Conservation (phyloP, 2,113 vertebrate species). For the Strigops habroptila region DNA sequence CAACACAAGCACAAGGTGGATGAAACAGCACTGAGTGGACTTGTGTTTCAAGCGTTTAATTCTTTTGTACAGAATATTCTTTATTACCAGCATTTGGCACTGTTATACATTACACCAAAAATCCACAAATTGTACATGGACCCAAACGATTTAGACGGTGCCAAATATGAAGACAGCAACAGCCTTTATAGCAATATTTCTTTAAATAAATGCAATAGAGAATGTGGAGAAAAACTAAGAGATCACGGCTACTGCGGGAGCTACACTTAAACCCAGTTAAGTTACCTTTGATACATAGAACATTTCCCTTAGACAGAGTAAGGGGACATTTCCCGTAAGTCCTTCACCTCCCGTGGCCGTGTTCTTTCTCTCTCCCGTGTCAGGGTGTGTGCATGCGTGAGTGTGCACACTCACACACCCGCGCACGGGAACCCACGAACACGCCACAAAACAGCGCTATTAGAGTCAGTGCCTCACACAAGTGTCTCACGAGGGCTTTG, state of each 20-base stretch:
- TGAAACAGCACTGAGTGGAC: constrained; percentile 51
- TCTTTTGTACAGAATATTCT: constrained; percentile 72
- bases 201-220: constrained; percentile 73
- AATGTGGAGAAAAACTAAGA: constrained; percentile 52
- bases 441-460: neutral
- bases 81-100: constrained; percentile 77
- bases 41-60: constrained; percentile 74
- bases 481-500: constrained; percentile 29
- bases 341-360: neutral
- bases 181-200: constrained; percentile 59
- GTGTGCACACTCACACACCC: neutral
- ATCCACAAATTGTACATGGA: constrained; percentile 72
- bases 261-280: constrained; percentile 71
- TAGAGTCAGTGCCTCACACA: constrained; percentile 26
- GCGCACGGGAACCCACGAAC: neutral
- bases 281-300: constrained; percentile 71
- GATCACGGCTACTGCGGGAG: constrained; percentile 58
- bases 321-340: neutral
- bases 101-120: constrained; percentile 73
- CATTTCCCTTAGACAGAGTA: constrained; percentile 52
- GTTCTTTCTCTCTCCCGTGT: neutral
- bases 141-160: constrained; percentile 62
- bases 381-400: neutral
- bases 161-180: constrained; percentile 65
- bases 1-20: constrained; percentile 41